Conservation (phyloP, 2,113 vertebrate genomes). For the Archilochus colubris region DNA sequence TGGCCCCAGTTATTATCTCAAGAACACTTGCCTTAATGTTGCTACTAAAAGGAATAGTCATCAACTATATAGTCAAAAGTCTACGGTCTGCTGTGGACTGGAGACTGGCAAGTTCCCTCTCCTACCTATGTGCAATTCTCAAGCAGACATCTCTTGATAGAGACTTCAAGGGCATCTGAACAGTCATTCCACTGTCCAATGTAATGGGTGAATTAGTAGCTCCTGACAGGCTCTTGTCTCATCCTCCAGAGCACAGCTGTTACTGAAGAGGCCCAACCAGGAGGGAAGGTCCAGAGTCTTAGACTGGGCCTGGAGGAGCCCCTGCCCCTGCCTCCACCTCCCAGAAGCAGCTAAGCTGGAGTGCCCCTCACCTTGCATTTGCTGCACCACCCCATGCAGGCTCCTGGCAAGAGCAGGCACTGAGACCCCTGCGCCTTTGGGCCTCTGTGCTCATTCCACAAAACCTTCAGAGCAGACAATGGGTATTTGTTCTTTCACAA, state of each 20-base stretch:
- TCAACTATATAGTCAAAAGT: background rate
- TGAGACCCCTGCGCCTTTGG: background rate
- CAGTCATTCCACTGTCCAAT: background rate
- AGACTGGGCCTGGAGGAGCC: background rate
- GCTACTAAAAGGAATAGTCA: background rate
- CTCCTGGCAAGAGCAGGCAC: background rate
- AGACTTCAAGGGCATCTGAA: background rate
- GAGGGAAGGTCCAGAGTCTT: background rate
- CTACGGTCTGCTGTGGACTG: background rate
- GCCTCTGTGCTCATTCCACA: background rate
- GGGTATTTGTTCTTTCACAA: background rate
- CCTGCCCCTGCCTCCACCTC: background rate
- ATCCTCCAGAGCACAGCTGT: background rate
- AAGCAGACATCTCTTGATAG: background rate
- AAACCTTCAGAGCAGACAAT: background rate
- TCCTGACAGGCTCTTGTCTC: background rate
- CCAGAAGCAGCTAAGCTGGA: background rate
- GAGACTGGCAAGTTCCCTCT: background rate
- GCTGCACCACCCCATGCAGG: rapidly evolving
- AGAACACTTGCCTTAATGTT: background rate
- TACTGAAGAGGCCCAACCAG: background rate
- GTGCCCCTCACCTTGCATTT: background rate
- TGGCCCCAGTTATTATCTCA: background rate
- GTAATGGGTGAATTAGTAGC: background rate
- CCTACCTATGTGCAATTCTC: background rate